Evolutionary conservation across 2,797 vertebrate genomes (phyloP).

Genomic region (Hippopotamyrus pictus): DNA sequence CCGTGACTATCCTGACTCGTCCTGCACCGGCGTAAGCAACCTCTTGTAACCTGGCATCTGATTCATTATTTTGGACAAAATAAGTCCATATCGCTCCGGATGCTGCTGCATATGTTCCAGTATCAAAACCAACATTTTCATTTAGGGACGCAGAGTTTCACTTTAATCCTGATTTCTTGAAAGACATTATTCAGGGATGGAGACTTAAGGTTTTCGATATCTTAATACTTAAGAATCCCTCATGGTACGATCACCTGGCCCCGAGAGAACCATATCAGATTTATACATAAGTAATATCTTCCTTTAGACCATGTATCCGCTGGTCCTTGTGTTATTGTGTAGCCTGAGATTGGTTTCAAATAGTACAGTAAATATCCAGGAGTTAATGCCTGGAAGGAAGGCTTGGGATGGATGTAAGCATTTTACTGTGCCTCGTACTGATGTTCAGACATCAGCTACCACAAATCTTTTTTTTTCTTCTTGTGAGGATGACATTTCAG

Average conservation of each 20-base stretch:
- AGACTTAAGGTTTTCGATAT: neutral
- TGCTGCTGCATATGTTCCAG: neutral
- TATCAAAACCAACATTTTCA: conserved; percentile 9
- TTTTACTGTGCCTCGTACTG: neutral
- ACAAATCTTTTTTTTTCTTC: neutral
- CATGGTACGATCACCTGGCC: neutral
- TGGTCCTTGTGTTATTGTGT: neutral
- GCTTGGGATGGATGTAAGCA: neutral
- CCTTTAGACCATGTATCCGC: neutral
- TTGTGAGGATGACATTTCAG: neutral
- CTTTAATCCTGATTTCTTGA: conserved; percentile 2
- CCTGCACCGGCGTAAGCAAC: conserved; percentile 47
- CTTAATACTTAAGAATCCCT: neutral
- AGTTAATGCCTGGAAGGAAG: neutral
- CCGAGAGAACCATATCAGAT: neutral
- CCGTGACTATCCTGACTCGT: conserved; percentile 35
- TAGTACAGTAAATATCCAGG: neutral
- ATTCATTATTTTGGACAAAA: conserved; percentile 49
- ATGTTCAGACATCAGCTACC: neutral
- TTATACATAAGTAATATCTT: neutral
- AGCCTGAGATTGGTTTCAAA: neutral
- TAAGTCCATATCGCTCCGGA: conserved; percentile 21
- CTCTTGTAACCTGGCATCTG: conserved; percentile 48
- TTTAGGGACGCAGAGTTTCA: neutral
- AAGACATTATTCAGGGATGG: conserved; percentile 6